Percentiles rank a stretch among this genome's conserved stretches.
phyloP scores from a whole-genome alignment of 2,888 invertebrate species.

The Gymnoscelis rufifasciata region DNA sequence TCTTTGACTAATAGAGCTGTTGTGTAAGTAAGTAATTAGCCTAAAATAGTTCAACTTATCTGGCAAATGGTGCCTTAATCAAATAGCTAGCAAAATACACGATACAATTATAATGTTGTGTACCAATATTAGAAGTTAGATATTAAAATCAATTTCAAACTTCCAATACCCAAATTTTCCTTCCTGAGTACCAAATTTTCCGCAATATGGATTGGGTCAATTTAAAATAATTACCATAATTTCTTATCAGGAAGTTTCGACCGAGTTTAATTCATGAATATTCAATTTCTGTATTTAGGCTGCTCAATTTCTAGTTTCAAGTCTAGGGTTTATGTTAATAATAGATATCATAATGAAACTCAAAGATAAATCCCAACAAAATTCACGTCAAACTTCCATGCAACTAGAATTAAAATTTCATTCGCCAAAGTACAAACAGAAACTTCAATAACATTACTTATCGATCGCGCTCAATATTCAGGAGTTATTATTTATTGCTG shows the following conservation, averaged over 20 bases:
- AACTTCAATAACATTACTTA: slow-evolving; percentile 49
- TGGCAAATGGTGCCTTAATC: too few relatives aligned
- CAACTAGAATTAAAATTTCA: slow-evolving; percentile 18
- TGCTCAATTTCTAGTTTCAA: slow-evolving; percentile 44
- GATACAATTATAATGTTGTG: too few relatives aligned
- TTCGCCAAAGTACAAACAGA: slow-evolving; percentile 32
- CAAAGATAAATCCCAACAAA: slow-evolving; percentile 33
- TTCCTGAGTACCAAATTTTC: slow-evolving; percentile 38
- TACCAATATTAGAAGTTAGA: not conserved
- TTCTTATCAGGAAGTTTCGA: slow-evolving; percentile 62
- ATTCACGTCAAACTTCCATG: slow-evolving; percentile 15
- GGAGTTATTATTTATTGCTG: slow-evolving; percentile 55
- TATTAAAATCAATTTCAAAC: slow-evolving; percentile 6
- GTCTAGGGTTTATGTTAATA: too few relatives aligned
- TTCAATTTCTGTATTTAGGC: slow-evolving; percentile 48
- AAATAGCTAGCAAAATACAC: too few relatives aligned
- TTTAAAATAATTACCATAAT: slow-evolving; percentile 71
- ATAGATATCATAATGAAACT: too few relatives aligned
- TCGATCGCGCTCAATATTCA: slow-evolving; percentile 50
- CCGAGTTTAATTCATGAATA: slow-evolving; percentile 58
- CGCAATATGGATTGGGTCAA: slow-evolving; percentile 67
- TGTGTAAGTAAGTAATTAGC: too few relatives aligned
- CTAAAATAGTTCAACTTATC: too few relatives aligned
- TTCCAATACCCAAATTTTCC: slow-evolving; percentile 29
- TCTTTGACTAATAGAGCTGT: too few relatives aligned